Evolutionary conservation across 2,113 vertebrate genomes (phyloP).

Genomic region (Chaetodon trifascialis): DNA sequence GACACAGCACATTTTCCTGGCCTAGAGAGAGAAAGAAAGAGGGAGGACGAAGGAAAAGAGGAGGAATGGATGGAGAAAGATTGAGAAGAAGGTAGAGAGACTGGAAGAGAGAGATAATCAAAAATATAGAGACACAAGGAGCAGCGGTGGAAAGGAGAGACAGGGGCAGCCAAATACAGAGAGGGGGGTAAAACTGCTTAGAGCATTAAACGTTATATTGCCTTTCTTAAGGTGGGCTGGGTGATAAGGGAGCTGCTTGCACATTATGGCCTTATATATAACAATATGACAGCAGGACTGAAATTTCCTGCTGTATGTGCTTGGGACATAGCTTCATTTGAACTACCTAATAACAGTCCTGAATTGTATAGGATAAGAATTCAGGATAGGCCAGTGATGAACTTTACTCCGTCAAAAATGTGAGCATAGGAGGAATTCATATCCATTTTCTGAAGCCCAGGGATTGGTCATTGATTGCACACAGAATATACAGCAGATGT

Average conservation of each 20-base stretch:
- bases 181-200: conserved; percentile 14
- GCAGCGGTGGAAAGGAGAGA: neutral
- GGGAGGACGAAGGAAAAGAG: conserved; percentile 16
- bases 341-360: neutral
- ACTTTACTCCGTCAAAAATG: neutral
- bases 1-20: conserved; percentile 76
- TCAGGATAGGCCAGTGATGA: neutral
- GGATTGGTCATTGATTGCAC: neutral
- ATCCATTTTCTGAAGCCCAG: neutral
- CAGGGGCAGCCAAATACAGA: neutral
- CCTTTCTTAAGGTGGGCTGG: conserved; percentile 20
- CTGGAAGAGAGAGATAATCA: neutral
- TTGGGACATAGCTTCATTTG: conserved; percentile 8
- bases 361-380: neutral
- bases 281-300: conserved; percentile 21
- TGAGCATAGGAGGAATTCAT: neutral
- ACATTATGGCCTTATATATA: conserved; percentile 37
- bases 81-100: conserved; percentile 15
- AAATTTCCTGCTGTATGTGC: conserved; percentile 1
- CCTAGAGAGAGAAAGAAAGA: conserved; percentile 23
- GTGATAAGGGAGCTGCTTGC: conserved; percentile 33
- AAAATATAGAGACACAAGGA: conserved; percentile 12
- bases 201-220: conserved; percentile 47
- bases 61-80: conserved; percentile 13
- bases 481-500: neutral